These are phyloP conservation scores for Ploceus nigricollis DNA, from an alignment of 2,113 vertebrate genomes.

Conservation along the genomic window DNA sequence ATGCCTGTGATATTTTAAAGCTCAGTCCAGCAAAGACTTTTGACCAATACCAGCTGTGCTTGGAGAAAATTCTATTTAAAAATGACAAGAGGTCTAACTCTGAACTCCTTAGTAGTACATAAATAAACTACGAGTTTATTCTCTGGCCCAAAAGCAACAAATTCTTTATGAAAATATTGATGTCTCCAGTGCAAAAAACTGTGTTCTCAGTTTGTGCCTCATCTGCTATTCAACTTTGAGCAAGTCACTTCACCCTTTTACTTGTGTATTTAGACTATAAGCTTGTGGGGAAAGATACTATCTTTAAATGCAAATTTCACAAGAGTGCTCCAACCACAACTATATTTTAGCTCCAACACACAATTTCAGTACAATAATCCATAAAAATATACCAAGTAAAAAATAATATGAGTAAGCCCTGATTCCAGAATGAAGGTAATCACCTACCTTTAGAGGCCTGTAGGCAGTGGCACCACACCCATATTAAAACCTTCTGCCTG, in stretches of 20 bases:
- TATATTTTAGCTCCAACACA: not conserved
- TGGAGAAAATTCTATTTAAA: not conserved
- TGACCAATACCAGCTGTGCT: not conserved
- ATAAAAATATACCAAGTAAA: not conserved
- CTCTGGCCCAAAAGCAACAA: not conserved
- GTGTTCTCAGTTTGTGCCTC: not conserved
- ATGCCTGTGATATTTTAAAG: not conserved
- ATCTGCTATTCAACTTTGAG: not conserved
- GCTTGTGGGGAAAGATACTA: not conserved
- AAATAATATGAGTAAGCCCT: not conserved
- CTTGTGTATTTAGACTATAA: not conserved
- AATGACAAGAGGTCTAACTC: not conserved
- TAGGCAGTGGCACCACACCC: not conserved
- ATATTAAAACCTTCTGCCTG: not conserved
- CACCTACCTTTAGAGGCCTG: not conserved
- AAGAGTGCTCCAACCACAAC: accelerated
- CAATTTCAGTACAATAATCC: not conserved
- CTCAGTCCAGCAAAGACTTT: not conserved
- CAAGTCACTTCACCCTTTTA: not conserved
- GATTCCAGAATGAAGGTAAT: not conserved
- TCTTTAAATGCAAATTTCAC: not conserved
- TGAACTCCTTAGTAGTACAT: not conserved
- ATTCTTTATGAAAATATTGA: not conserved
- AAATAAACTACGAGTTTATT: not conserved
- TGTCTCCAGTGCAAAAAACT: not conserved